Base-by-base conservation (phyloP, 2,113 vertebrate genomes). In the Dolichotis patagonum region DNA sequence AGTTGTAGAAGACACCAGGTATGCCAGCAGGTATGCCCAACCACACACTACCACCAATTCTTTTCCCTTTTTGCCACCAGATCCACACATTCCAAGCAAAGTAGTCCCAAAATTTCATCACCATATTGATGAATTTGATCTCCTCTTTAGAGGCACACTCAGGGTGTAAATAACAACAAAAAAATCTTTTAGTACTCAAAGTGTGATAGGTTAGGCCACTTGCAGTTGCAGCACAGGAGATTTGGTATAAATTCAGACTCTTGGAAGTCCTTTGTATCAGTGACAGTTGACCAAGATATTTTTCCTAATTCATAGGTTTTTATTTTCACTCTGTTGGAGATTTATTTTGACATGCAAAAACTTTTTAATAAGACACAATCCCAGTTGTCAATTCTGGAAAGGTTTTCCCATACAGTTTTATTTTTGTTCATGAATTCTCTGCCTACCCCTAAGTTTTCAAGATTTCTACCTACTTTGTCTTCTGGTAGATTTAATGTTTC, bases 31-130 rank as follows among this genome's bases (percentile, higher is more conserved):
- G 1, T 7, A 12, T 7, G 43, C 10, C 38, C 20, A 32, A 75
- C 20, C 13, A 20, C 24, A n/a, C 32, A 32, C 65, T 12, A 5
- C n/a, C 49, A n/a, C 75, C 20, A 43, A 0, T 7, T 14, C 38
- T 28, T 16, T 17, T 17, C 32, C 35, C 0, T 6, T 46, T 75
- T 3, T n/a, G 62, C 43, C 24, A 54, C 10, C 11, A 81, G 32
- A 6, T 96, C 97, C 46, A 98, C 98, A 97, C 97, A 14, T 5
- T 97, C 6, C 89, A 49, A 97, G 97, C 97, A 84, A 98, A 98
- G 81, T 97, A 97, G 92, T 89, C 93, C 98, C 98, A 97, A 30
- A 91, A 96, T 69, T 95, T 97, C 97, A 98, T 98, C 28, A 97
- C 0, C 82, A 58, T 96, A 95, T 80, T 97, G 96, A 97, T 97